Evolutionary conservation across 2,888 invertebrate species (phyloP), one percentile per base, ranked within the genome.

Genomic region (Leucophenga montana): DNA sequence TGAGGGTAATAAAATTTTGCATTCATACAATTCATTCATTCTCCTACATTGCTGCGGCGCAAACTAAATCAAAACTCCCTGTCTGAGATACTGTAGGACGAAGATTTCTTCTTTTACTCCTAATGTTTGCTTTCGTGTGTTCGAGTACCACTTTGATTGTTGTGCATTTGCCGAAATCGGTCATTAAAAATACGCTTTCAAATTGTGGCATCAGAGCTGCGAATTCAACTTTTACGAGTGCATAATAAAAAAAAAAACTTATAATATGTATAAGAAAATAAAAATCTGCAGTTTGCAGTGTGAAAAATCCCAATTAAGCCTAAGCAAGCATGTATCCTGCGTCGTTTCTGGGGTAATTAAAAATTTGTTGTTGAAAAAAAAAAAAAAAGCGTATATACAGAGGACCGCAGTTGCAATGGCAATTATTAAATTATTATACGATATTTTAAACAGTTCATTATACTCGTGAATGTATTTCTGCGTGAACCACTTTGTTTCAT

Each of bases 111-210:
- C 39, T 39, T 39, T 18, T 56, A 11, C 56, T 22, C 27, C 16
- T 16, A 6, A 50, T n/a, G 6, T 50, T 50, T n/a, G 18, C 50
- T 14, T 3, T 22, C 13, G 22, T 22, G 4, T 39, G 11, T 39
- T n/a, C n/a, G 11, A 27, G 13, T 56, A 11, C 27, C 68, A 70
- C 70, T 74, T 72, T 69, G 72, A 72, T 72, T 72, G 70, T 27
- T 56, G 22, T 68, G 67, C 70, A 68, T 70, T 73, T 72, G 72
- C 70, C 71, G 70, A 68, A 70, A 73, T 70, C 64, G 72, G 67
- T 64, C 71, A 71, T 72, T 72, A 74, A 74, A 73, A 71, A 62
- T 44, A 4, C 14, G 22, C 27, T 22, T 14, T 56, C 56, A 56
- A 33, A 61, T 31, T 61, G 61, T 61, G 39, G 44, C 61, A 61